Evolutionary conservation across 2,113 vertebrate genomes (phyloP).

Genomic region (Dasyornis broadbenti): DNA sequence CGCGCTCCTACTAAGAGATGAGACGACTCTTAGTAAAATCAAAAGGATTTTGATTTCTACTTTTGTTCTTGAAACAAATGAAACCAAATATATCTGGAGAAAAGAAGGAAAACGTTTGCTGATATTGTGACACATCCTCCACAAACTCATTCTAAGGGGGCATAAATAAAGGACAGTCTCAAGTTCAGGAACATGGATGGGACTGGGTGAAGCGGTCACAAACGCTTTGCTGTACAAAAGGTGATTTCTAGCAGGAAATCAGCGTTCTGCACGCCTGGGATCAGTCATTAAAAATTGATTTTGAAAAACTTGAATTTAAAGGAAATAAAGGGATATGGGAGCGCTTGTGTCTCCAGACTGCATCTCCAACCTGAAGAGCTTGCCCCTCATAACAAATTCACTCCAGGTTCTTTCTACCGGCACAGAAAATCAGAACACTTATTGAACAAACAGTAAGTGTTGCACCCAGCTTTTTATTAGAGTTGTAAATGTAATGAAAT

Average conservation of each 20-base stretch:
- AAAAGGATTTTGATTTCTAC: neutral
- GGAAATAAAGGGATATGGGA: neutral
- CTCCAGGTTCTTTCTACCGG: neutral
- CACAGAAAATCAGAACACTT: neutral
- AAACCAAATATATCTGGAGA: neutral
- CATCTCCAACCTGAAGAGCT: neutral
- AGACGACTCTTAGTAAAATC: neutral
- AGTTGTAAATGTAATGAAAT: neutral
- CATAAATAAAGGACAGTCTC: neutral
- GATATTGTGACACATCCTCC: neutral
- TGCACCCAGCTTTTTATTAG: neutral
- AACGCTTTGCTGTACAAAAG: neutral
- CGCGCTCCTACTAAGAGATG: neutral
- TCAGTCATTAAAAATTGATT: neutral
- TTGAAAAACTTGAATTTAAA: neutral
- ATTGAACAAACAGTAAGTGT: neutral
- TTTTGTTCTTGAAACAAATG: neutral
- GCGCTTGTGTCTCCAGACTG: neutral
- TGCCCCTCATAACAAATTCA: neutral
- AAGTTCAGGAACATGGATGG: rapidly evolving
- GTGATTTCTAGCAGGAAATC: neutral
- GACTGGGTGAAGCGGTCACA: neutral
- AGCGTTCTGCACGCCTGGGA: neutral
- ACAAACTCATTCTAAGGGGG: rapidly evolving
- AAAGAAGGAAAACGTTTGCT: neutral